Evolutionary conservation across 1,140 invertebrate genomes (phyloP).

Genomic region (Potamilus streckersoni): DNA sequence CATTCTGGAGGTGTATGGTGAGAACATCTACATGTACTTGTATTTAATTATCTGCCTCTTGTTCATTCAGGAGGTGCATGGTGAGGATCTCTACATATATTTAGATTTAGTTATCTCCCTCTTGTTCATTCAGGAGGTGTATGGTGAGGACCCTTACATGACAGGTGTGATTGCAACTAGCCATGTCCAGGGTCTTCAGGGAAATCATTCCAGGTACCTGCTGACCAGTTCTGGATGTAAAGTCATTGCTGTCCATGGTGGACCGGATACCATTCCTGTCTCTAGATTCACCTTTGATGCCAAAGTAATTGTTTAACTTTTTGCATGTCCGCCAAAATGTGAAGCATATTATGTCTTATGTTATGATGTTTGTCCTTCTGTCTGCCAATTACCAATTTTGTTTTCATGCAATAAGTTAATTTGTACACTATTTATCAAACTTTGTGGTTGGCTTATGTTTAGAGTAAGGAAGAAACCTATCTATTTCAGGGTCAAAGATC

Average conservation of each 20-base stretch:
- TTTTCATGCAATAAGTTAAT: no score
- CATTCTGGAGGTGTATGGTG: conserved; percentile 50
- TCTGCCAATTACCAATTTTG: no score
- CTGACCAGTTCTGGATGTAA: conserved; percentile 55
- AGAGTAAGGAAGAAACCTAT: no score
- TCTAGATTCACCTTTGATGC: conserved; percentile 57
- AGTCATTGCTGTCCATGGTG: conserved; percentile 58
- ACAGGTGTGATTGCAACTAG: conserved; percentile 39
- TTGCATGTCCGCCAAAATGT: no score
- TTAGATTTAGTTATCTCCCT: no score
- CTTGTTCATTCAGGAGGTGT: conserved; percentile 47
- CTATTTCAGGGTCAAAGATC: no score
- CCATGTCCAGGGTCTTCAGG: conserved; percentile 58
- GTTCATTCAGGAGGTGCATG: conserved; percentile 53
- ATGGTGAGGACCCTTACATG: conserved; percentile 63
- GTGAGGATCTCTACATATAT: conserved; percentile 59
- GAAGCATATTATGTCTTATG: no score
- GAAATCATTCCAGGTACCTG: conserved; percentile 48
- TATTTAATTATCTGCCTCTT: no score
- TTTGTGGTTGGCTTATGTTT: no score
- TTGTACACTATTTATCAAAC: no score
- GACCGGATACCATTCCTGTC: conserved; percentile 58
- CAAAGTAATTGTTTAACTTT: conserved; percentile 33
- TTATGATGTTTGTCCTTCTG: no score
- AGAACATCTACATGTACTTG: no score